These are phyloP conservation scores for Eumaeus atala DNA, from an alignment of 1,140 invertebrate genomes.

Conservation along the genomic window DNA sequence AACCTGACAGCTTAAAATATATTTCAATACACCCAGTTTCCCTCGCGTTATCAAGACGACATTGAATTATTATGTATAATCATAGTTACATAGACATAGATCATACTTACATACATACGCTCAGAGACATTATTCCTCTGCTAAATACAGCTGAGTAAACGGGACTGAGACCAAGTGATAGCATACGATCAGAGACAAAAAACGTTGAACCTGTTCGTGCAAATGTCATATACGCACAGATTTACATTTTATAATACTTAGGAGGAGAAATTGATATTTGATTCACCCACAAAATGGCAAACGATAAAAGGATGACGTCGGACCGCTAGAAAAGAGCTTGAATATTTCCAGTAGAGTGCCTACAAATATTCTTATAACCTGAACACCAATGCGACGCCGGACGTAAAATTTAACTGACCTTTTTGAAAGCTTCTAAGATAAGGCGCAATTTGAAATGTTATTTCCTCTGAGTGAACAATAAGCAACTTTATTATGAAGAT, in stretches of 20 bases:
- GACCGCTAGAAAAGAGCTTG: constrained; percentile 24
- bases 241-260: constrained; percentile 17
- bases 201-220: not conserved
- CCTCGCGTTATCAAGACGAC: too few relatives aligned
- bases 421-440: constrained; percentile 20
- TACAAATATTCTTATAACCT: constrained; percentile 30
- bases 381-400: constrained; percentile 18
- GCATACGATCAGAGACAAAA: too few relatives aligned
- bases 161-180: too few relatives aligned
- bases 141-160: too few relatives aligned
- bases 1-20: too few relatives aligned
- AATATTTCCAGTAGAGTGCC: constrained; percentile 30
- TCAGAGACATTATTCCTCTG: too few relatives aligned
- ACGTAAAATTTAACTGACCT: constrained; percentile 25
- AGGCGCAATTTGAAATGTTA: constrained; percentile 1
- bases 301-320: constrained; percentile 20
- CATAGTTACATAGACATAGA: too few relatives aligned
- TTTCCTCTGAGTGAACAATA: not conserved
- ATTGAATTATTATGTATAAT: too few relatives aligned
- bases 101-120: too few relatives aligned
- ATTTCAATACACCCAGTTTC: too few relatives aligned
- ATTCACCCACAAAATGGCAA: constrained; percentile 27
- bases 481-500: not conserved
- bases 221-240: constrained; percentile 10
- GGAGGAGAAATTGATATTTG: constrained; percentile 24